Evolutionary conservation across 1,140 invertebrate species (phyloP), one percentile per base, ranked within the genome.

Genomic region (Archegozetes longisetosus): DNA sequence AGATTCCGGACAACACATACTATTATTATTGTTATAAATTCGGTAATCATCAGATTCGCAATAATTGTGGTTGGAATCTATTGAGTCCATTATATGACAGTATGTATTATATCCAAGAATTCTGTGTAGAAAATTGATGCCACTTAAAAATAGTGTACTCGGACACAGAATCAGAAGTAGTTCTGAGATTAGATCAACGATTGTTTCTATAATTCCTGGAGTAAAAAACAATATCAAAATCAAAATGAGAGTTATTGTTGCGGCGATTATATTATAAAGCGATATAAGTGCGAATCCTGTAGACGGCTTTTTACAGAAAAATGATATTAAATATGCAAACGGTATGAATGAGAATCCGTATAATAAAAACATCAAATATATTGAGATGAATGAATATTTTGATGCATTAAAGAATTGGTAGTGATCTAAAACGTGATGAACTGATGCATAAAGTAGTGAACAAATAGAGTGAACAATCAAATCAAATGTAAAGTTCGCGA

Each of bases 331-430:
- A 55, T 68, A 68, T 23, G 61, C 55, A 22, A 68, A 55, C 22
- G 66, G 64, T 47, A 68, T 67, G 4, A 61, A 51, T 20, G 59
- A 54, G 28, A 64, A 64, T 17, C 66, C 66, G 55, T 58, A 62
- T 1, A 63, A 14, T 13, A 64, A 12, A 22, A 68, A 23, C 23
- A 67, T 20, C 0, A 61, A n/a, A n/a, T 67, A 61, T 25, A 61
- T 22, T n/a, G 46, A 17, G n/a, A 53, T 55, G 9, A n/a, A 26
- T 4, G 53, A 29, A 57, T 52, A 1, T 20, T 23, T 22, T 26
- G 53, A 14, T 53, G 29, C 29, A 62, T 53, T 14, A 61, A 47
- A 53, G 29, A 60, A 4, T 48, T 50, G n/a, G 57, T 53, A 26
- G 2, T 14, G 22, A 28, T 23, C 47, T 22, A 56, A 62, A 1